Base-by-base conservation (phyloP, 2,797 vertebrate genomes). In the Chrosomus eos region DNA sequence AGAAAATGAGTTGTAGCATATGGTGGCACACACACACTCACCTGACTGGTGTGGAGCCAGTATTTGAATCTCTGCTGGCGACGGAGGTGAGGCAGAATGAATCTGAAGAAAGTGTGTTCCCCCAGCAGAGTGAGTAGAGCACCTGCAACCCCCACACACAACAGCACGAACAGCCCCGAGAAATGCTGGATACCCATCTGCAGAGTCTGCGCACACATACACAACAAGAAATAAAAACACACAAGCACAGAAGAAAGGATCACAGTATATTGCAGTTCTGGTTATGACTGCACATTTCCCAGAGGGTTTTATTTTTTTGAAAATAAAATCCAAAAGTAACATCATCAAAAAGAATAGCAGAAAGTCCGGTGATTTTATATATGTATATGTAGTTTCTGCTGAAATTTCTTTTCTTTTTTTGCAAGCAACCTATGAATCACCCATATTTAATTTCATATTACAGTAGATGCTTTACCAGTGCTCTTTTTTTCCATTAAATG, bases 141-240 rank as follows among this genome's bases (percentile, higher is more conserved):
- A 16, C 97, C 96, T 1, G 95, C 94, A 36, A 99, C 95, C 7
- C 97, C 98, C 51, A 98, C 94, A 81, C 97, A 97, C 38, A 99
- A 94, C 83, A 99, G 93, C 89, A 98, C 96, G 0, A 98, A 99
- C 38, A 98, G 95, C 28, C 97, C 98, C 0, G 97, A 98, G 91
- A 99, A 97, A 90, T 99, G 97, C 92, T 96, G 95, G 92, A 98
- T 96, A 14, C 97, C 96, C 97, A 98, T 98, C 93, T 98, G 97
- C 7, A 98, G 94, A 5, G 97, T 98, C 97, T 99, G 92, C 0
- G 38, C 68, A 75, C 76, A 82, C 2, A 40, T 89, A 31, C 72
- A 80, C 85, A 66, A 40, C 10, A 43, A 62, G 19, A 18, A 18
- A 77, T 40, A 60, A 40, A 74, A 26, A 40, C 74, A 62, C 75